These are phyloP conservation scores for Drosophila mimica DNA, from an alignment of 2,888 invertebrate genomes.

Conservation along the genomic window DNA sequence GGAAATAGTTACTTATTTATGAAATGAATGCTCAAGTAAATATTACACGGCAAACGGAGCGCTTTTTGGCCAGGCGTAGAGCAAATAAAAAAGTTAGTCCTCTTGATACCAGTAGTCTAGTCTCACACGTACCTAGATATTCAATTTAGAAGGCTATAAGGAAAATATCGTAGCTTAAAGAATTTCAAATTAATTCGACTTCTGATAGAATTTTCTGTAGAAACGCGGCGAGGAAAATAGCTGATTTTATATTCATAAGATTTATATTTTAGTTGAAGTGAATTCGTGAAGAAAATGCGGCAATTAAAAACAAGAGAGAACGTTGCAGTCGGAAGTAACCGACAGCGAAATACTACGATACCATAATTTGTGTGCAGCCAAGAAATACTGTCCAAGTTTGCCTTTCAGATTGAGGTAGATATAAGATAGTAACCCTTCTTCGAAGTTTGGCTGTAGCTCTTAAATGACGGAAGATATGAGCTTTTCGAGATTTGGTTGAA, in stretches of 20 bases:
- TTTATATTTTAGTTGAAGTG: neutral
- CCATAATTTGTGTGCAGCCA: no score
- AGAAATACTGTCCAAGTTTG: no score
- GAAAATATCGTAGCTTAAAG: neutral
- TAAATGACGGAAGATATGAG: no score
- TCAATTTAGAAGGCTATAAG: neutral
- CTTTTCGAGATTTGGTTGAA: no score
- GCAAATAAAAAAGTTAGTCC: neutral
- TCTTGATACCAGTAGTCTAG: neutral
- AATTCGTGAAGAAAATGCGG: neutral
- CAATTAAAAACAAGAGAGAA: neutral
- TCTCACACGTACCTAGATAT: neutral
- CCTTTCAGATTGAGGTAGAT: no score
- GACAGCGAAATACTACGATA: no score
- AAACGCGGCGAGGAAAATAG: neutral
- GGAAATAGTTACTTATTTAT: slow-evolving; percentile 46
- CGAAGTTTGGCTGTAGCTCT: no score
- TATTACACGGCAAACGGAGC: neutral
- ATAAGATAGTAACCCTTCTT: no score
- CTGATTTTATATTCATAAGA: neutral
- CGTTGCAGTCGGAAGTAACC: no score
- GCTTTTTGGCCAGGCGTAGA: neutral
- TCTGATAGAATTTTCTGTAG: neutral
- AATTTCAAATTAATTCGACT: neutral
- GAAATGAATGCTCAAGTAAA: slow-evolving; percentile 20